Base-by-base conservation (phyloP, 1,140 invertebrate genomes). In the Zaprionus ornatus region DNA sequence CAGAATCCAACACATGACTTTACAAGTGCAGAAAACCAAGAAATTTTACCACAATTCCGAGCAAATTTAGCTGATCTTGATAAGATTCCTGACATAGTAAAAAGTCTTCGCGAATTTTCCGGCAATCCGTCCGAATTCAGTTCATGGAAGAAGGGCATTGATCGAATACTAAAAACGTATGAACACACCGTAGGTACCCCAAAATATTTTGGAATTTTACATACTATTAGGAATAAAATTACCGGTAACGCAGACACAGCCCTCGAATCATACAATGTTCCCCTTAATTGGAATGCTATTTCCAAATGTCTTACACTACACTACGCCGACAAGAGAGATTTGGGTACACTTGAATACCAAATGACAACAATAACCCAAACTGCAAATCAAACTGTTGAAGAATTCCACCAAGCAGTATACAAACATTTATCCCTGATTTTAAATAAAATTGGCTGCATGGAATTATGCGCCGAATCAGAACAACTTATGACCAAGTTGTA, bases 391-490 rank as follows among this genome's bases (percentile, higher is more conserved):
- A n/a, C n/a, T n/a, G n/a, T n/a, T n/a, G n/a, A n/a, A n/a, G n/a
- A n/a, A n/a, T n/a, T n/a, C n/a, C n/a, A n/a, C n/a, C n/a, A n/a
- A n/a, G n/a, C n/a, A n/a, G n/a, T n/a, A n/a, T n/a, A n/a, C n/a
- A n/a, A n/a, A n/a, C n/a, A n/a, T n/a, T n/a, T n/a, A n/a, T n/a
- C n/a, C n/a, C n/a, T n/a, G n/a, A n/a, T 80, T 80, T 25, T 27
- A 83, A 78, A 78, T 29, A 80, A 75, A 4, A 64, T 80, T 9
- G n/a, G 17, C n/a, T 77, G 56, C 9, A 71, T 79, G 68, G 40
- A 62, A 35, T 23, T 77, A 12, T 32, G 61, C 7, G n/a, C 0
- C 12, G 72, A 75, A 37, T 21, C 72, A 25, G 40, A 64, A n/a
- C 9, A 19, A 19, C 9, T 72, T 0, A 62, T 78, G 19, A 63